Base-by-base conservation (phyloP, 2,113 vertebrate species). In the Glaucomys volans region DNA sequence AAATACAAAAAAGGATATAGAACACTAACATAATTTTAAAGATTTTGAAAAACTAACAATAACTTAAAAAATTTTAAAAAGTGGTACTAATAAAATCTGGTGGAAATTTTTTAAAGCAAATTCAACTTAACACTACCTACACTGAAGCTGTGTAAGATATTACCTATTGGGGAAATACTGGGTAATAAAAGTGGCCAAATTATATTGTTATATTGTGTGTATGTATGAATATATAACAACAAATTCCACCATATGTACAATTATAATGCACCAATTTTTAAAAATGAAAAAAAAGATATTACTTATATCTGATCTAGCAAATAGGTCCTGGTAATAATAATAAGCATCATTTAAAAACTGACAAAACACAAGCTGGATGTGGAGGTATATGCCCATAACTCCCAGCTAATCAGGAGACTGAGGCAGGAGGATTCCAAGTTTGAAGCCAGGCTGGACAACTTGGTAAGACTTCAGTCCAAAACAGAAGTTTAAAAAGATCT, bases 1-100 rank as follows among this genome's bases (percentile, higher is more conserved):
- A 98, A 95, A 84, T 2, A 94, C 35, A 96, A 76, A 54, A 82
- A 96, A 93, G 59, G 0, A 67, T 71, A 64, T 71, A 64, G 52
- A 95, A 75, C 0, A 90, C 32, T 94, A 84, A 74, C 87, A 24
- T 57, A 35, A 77, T 71, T 79, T 85, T 32, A 82, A 93, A 87
- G 62, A 52, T 72, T 66, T 22, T 91, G 18, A 94, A 83, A 91
- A 90, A 42, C 62, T 76, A 87, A 87, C 4, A 71, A 32, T 72
- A 32, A 86, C 67, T 87, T 94, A 42, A 91, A 87, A 76, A 22
- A n/a, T 75, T 83, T 44, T 90, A 10, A 96, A 91, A 95, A 89
- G 54, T 1, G 66, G 13, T 59, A 77, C 59, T 75, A 87, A 74
- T 83, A 26, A 94, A 87, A 96, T 64, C 28, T 82, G 26, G 26